Evolutionary conservation across 35 echinoderm and acorn worm species (phyloP).

Genomic region (Apostichopus parvimensis): DNA sequence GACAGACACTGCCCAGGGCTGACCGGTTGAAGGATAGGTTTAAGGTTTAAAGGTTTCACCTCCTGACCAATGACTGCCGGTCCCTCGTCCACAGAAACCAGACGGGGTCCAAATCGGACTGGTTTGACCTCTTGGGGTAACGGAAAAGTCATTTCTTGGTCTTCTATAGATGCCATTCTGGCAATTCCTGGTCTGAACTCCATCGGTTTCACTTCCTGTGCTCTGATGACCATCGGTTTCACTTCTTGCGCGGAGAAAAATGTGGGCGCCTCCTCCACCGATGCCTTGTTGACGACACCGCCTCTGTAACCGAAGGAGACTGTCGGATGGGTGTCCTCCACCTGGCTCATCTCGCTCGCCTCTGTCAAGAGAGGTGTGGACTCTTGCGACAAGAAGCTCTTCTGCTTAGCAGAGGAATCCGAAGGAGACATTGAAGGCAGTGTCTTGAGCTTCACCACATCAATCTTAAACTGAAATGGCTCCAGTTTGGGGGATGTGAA

Average conservation of each 20-base stretch:
- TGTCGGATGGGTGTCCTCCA: constrained; percentile 37
- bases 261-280: constrained; percentile 27
- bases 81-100: constrained; percentile 25
- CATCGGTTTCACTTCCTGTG: constrained; percentile 32
- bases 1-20: background rate
- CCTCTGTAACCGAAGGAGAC: constrained; percentile 33
- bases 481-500: constrained; percentile 77
- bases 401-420: constrained; percentile 28
- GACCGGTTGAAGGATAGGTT: constrained; percentile 20
- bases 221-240: constrained; percentile 5
- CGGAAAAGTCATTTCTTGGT: constrained; percentile 29
- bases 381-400: constrained; percentile 30
- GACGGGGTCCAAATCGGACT: constrained; percentile 13
- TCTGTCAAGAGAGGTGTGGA: constrained; percentile 42
- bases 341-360: constrained; percentile 38
- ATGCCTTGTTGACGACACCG: constrained; percentile 34
- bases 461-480: constrained; percentile 94
- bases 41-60: constrained; percentile 35
- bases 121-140: constrained; percentile 46
- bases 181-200: constrained; percentile 45
- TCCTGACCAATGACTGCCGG: constrained; percentile 27
- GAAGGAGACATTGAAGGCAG: constrained; percentile 76
- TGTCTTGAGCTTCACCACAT: constrained; percentile 81
- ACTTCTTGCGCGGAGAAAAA: constrained; percentile 39
- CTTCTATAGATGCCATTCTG: constrained; percentile 49